These are phyloP conservation scores for Drosophila stalkeri DNA, from an alignment of 2,888 invertebrate species.

Conservation along the genomic window DNA sequence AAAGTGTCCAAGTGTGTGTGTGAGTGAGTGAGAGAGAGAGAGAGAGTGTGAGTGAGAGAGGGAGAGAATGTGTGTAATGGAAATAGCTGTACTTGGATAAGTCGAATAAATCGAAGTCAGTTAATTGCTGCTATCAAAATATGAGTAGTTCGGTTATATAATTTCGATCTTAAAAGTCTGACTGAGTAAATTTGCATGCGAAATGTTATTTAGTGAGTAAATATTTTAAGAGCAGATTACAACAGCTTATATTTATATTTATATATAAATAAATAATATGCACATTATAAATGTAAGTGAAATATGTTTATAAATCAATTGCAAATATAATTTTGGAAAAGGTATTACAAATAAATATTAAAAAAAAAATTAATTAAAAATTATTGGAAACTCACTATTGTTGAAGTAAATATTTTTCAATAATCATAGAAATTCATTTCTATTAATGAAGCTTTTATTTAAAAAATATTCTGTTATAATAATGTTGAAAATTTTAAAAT, in stretches of 20 bases:
- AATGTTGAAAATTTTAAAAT: too few species aligned
- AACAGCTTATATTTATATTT: background rate
- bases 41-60: background rate
- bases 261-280: background rate
- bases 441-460: too few species aligned
- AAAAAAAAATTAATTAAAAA: too few species aligned
- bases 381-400: too few species aligned
- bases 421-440: too few species aligned
- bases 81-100: constrained; percentile 6
- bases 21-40: background rate
- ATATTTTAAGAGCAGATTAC: background rate
- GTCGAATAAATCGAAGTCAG: background rate
- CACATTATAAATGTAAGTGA: too few species aligned
- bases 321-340: too few species aligned
- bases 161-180: background rate
- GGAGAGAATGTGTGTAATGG: background rate
- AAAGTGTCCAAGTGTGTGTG: background rate
- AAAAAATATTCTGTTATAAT: too few species aligned
- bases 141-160: background rate
- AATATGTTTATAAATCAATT: too few species aligned
- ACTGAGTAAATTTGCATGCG: background rate
- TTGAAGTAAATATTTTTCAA: too few species aligned
- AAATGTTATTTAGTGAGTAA: background rate
- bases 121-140: background rate
- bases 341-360: too few species aligned